Evolutionary conservation across 2,888 invertebrate species (phyloP), one percentile per base, ranked within the genome.

Genomic region (Caenorhabditis doughertyi): DNA sequence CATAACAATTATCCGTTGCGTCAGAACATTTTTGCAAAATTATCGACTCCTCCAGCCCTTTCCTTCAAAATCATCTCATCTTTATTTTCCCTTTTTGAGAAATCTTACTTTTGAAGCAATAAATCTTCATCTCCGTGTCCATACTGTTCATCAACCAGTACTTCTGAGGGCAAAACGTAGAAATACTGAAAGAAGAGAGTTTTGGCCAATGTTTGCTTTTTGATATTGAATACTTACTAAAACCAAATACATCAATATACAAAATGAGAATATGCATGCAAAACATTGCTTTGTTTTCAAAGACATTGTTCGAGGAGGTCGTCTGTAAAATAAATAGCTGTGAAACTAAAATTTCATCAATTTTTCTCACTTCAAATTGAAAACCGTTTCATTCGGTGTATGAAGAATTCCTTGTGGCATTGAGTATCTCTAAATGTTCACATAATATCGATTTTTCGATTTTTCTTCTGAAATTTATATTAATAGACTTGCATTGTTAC

Each of bases 331-430:
- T 13, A n/a, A n/a, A n/a, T n/a, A n/a, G n/a, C n/a, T n/a, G n/a
- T n/a, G n/a, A n/a, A n/a, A n/a, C n/a, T n/a, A n/a, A n/a, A n/a
- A n/a, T n/a, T n/a, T n/a, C n/a, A n/a, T n/a, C n/a, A n/a, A n/a
- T n/a, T n/a, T n/a, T n/a, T n/a, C n/a, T n/a, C n/a, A n/a, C 39
- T 51, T 60, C 53, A 18, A 18, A 62, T 49, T 42, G 35, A n/a
- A 32, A 7, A n/a, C 16, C 7, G 32, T 13, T 56, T 3, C 13
- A 39, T 39, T 39, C 32, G 70, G 56, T 16, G 71, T 71, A 18
- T 81, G 64, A 21, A 81, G 70, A 23, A 81, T 62, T 55, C 81
- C 81, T 56, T 81, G 81, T 9, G 81, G 81, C 81, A 81, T 81
- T 49, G 49, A 35, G 16, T 16, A 2, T 32, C 25, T 3, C 8